These are phyloP conservation scores for Podotricha telesiphe DNA, from an alignment of 2,888 invertebrate species.

Conservation along the genomic window DNA sequence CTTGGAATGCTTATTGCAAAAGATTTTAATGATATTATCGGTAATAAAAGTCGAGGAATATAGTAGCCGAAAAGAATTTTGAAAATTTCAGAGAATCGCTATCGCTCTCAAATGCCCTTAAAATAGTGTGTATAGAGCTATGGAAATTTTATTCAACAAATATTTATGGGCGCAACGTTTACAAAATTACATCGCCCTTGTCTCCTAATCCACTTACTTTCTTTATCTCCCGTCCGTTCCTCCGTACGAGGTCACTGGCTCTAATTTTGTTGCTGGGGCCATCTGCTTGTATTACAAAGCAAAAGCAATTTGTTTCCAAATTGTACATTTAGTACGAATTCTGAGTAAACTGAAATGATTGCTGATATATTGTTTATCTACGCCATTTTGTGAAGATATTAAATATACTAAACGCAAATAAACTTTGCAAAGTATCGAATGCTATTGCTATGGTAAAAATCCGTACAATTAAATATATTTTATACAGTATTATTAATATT, in stretches of 20 bases:
- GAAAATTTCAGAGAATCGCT: too few relatives aligned
- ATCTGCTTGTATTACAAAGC: conserved; percentile 19
- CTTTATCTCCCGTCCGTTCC: conserved; percentile 18
- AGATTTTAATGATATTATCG: too few relatives aligned
- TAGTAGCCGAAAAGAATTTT: too few relatives aligned
- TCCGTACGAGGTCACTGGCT: conserved; percentile 24
- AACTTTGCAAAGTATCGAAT: neutral
- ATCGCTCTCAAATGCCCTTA: too few relatives aligned
- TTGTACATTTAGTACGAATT: neutral
- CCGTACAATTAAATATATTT: too few relatives aligned
- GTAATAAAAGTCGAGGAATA: too few relatives aligned
- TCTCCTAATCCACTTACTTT: conserved; percentile 27
- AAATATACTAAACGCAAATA: too few relatives aligned
- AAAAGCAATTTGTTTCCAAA: conserved; percentile 23
- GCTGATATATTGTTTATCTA: conserved; percentile 11
- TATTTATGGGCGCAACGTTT: conserved; percentile 8
- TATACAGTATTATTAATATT: too few relatives aligned
- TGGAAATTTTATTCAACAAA: conserved; percentile 3
- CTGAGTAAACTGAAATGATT: conserved; percentile 3
- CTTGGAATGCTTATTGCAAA: too few relatives aligned
- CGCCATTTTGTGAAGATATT: neutral
- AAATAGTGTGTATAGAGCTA: neutral
- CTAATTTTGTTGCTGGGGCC: conserved; percentile 27
- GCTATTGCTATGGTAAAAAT: neutral
- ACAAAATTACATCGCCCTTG: conserved; percentile 15